phyloP scores from a whole-genome alignment of 2,888 invertebrate species.

The Agrilus mali region DNA sequence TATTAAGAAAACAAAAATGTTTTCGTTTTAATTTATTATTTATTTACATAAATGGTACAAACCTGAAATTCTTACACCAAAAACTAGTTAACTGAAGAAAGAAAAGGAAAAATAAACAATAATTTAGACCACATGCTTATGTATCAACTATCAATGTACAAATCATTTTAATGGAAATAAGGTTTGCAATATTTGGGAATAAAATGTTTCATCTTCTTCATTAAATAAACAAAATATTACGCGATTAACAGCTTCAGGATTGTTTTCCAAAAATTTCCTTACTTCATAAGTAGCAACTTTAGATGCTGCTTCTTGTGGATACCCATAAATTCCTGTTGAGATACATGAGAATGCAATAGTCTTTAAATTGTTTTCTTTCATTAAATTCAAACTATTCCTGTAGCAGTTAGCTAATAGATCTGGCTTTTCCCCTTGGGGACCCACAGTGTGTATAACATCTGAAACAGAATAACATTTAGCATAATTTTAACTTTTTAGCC shows the following conservation, averaged over 20 bases:
- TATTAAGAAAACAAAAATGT: too few species aligned
- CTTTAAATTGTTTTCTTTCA: conserved; percentile 41
- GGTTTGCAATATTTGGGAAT: conserved; percentile 55
- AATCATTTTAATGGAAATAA: conserved; percentile 51
- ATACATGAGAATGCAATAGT: conserved; percentile 81
- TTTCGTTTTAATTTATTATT: too few species aligned
- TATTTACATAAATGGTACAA: too few species aligned
- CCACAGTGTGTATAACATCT: conserved; percentile 87
- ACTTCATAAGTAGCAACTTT: conserved; percentile 58
- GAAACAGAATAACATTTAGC: conserved; percentile 24
- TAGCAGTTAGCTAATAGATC: conserved; percentile 57
- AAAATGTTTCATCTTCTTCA: conserved; percentile 56
- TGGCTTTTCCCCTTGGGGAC: conserved; percentile 63
- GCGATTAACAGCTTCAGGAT: conserved; percentile 45
- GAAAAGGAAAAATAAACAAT: too few species aligned
- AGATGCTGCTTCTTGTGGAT: conserved; percentile 67
- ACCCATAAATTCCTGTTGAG: conserved; percentile 85
- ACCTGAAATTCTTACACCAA: too few species aligned
- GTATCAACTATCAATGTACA: too few species aligned
- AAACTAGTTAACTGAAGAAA: too few species aligned
- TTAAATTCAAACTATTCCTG: conserved; percentile 47
- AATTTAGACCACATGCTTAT: too few species aligned
- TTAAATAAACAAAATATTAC: conserved; percentile 74
- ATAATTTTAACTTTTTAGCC: background rate
- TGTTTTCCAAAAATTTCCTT: conserved; percentile 47